phyloP scores from a whole-genome alignment of 2,888 invertebrate genomes.

The Teleiodes luculella region DNA sequence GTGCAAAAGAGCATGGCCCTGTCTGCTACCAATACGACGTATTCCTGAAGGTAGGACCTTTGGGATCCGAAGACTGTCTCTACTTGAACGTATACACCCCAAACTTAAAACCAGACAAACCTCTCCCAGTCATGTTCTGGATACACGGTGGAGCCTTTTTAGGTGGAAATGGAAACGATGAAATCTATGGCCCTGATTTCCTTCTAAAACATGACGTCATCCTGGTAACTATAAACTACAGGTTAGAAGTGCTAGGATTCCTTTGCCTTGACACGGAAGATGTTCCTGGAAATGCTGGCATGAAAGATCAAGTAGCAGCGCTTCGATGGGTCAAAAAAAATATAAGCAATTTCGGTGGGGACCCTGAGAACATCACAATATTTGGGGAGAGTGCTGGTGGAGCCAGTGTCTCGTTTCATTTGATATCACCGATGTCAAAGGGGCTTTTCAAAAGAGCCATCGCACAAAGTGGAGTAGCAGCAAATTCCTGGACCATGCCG shows the following conservation, averaged over 20 bases:
- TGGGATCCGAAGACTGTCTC: slow-evolving; percentile 50
- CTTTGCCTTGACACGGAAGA: slow-evolving; percentile 40
- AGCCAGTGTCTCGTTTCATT: slow-evolving; percentile 36
- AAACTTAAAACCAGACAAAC: slow-evolving; percentile 28
- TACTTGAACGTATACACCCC: slow-evolving; percentile 52
- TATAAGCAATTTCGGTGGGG: slow-evolving; percentile 44
- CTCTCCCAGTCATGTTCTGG: slow-evolving; percentile 46
- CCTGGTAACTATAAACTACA: slow-evolving; percentile 43
- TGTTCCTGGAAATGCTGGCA: slow-evolving; percentile 43
- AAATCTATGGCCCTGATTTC: slow-evolving; percentile 38
- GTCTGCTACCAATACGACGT: slow-evolving; percentile 34
- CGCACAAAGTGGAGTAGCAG: slow-evolving; percentile 82
- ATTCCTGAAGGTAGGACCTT: slow-evolving; percentile 15
- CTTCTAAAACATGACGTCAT: slow-evolving; percentile 37
- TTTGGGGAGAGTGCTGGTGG: slow-evolving; percentile 53
- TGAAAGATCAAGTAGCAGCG: slow-evolving; percentile 48
- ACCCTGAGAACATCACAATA: slow-evolving; percentile 45
- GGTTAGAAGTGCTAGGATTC: slow-evolving; percentile 41
- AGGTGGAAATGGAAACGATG: slow-evolving; percentile 37
- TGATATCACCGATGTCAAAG: slow-evolving; percentile 51
- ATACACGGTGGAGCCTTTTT: slow-evolving; percentile 40
- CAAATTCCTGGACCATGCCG: slow-evolving; percentile 75
- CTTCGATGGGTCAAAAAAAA: slow-evolving; percentile 46
- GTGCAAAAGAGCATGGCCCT: slow-evolving; percentile 37
- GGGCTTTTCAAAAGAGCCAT: slow-evolving; percentile 68